Base-by-base conservation (phyloP, 2,113 vertebrate genomes). In the Paraplagusia blochii region DNA sequence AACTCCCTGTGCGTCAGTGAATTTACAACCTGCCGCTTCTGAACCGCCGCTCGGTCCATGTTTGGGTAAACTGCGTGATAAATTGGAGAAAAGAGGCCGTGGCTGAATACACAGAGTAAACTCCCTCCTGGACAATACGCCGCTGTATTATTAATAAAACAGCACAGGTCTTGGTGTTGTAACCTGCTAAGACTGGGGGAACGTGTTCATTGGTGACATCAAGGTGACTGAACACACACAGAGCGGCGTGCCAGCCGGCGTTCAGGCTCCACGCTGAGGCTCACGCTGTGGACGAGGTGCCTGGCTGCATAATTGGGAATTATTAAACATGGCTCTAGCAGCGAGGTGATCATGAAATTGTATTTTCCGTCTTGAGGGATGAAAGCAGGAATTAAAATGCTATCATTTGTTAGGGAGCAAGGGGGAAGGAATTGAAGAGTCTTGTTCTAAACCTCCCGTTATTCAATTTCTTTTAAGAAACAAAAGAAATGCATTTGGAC, bases 41-140 rank as follows among this genome's bases (percentile, higher is more conserved):
- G 47, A 59, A 74, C 73, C 59, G 53, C 66, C 68, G 58, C 72
- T 63, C 18, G 75, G 71, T 69, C 33, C 76, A 48, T 88, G 89
- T 91, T 89, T 88, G 85, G 82, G 83, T 90, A 91, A 91, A 90
- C 87, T 88, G 88, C 84, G 80, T 88, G 78, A 88, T 83, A 88
- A 90, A 90, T 88, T 81, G 76, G 76, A 78, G 70, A 77, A 79
- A 85, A 87, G 73, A 78, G 72, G 80, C 81, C 58, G 44, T 29
- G 71, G 68, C 74, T 17, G 29, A 53, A 85, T 58, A 85, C 74
- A 78, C 61, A 68, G 36, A 66, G 72, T 82, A 86, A 86, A 88
- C 83, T 87, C 86, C 87, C 86, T 71, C 66, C 73, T 80, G 87
- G 87, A 89, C 84, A 82, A 88, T 86, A 78, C 54, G 53, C 40